Evolutionary conservation across 1,140 invertebrate genomes (phyloP).

Genomic region (Megalopta genalis): DNA sequence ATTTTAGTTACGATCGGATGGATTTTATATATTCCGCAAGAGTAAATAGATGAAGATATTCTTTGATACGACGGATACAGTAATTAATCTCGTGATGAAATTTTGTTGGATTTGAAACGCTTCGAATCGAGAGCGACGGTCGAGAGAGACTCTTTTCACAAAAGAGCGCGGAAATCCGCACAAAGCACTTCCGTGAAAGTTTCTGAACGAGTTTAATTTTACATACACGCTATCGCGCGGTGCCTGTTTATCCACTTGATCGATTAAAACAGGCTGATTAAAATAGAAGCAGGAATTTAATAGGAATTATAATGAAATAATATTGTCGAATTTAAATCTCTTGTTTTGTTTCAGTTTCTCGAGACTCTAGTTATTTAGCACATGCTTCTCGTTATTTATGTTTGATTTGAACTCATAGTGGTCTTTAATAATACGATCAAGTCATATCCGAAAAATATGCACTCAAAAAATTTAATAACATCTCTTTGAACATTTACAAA

Average conservation of each 20-base stretch:
- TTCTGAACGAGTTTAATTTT: constrained; percentile 37
- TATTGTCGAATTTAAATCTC: neutral
- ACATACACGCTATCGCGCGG: neutral
- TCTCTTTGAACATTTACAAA: too few relatives aligned
- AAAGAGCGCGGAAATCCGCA: constrained; percentile 38
- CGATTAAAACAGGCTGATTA: constrained; percentile 8
- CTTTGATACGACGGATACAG: neutral
- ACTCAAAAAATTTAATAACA: too few relatives aligned
- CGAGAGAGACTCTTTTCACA: neutral
- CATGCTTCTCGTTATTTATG: too few relatives aligned
- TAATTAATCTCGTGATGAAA: neutral
- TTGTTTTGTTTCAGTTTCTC: neutral
- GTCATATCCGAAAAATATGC: too few relatives aligned
- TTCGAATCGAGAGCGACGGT: constrained; percentile 9
- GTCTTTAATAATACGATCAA: too few relatives aligned
- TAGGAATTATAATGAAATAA: neutral
- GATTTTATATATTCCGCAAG: neutral
- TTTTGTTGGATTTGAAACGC: neutral
- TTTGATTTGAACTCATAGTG: too few relatives aligned
- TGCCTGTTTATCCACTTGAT: constrained; percentile 22
- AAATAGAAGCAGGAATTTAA: neutral
- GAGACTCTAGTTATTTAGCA: too few relatives aligned
- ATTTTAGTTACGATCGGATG: neutral
- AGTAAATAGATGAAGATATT: neutral
- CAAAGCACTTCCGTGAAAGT: constrained; percentile 49